A percentile compares a stretch with the other conserved stretches of the same genome.
Evolutionary conservation across 2,113 vertebrate genomes (phyloP).

Genomic region (Lophochroa leadbeateri): DNA sequence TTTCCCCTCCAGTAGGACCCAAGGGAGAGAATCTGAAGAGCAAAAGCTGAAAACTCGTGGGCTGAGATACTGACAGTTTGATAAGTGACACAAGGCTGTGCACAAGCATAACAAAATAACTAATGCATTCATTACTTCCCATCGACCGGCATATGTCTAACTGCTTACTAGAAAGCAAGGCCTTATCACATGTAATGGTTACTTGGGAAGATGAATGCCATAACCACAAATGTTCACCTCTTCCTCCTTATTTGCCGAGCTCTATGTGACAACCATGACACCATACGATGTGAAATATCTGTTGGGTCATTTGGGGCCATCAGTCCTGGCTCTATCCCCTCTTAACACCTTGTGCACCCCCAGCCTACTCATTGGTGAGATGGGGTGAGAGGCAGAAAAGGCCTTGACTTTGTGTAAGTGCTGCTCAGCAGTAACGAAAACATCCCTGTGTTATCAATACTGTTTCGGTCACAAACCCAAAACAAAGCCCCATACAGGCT

Average conservation of each 20-base stretch:
- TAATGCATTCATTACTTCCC: neutral
- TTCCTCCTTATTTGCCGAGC: neutral
- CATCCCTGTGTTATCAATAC: rapidly evolving
- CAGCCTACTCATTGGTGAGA: rapidly evolving
- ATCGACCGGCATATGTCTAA: rapidly evolving
- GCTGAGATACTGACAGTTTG: neutral
- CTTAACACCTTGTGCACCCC: rapidly evolving
- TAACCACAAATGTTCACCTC: rapidly evolving
- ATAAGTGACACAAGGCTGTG: neutral
- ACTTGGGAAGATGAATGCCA: neutral
- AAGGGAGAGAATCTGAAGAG: neutral
- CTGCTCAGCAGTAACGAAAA: neutral
- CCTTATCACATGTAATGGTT: neutral
- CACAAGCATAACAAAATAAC: neutral
- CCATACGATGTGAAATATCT: neutral
- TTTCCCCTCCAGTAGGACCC: rapidly evolving
- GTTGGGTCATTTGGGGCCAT: neutral
- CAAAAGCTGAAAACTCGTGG: neutral
- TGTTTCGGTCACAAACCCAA: neutral
- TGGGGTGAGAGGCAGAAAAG: neutral
- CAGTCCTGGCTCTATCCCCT: neutral
- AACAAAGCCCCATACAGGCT: neutral
- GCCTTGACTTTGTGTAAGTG: neutral
- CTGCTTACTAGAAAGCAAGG: neutral
- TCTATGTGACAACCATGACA: neutral